Evolutionary conservation across 2,888 invertebrate species (phyloP).

Genomic region (Seladonia tumulorum): DNA sequence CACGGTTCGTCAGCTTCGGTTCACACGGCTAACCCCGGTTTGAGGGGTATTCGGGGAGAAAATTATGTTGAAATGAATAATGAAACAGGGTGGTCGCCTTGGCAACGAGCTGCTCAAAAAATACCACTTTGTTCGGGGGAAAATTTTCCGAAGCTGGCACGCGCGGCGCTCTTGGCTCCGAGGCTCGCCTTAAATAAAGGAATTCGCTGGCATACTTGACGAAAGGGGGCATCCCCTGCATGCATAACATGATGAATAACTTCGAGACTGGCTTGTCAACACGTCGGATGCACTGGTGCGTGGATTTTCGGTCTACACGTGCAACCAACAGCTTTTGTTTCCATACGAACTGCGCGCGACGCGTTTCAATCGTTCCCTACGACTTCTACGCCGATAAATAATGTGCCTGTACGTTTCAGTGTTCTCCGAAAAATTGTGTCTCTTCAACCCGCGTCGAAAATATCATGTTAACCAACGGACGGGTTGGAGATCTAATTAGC

Average conservation of each 20-base stretch:
- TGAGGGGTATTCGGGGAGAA: constrained; percentile 12
- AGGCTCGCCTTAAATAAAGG: constrained; percentile 34
- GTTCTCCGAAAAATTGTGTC: neutral
- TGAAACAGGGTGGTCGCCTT: constrained; percentile 44
- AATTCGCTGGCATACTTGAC: constrained; percentile 24
- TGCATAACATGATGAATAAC: constrained; percentile 57
- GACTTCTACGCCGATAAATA: neutral
- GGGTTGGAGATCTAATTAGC: no score
- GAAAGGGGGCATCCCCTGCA: constrained; percentile 23
- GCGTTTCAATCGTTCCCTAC: neutral
- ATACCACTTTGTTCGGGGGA: neutral
- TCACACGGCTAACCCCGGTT: constrained; percentile 36
- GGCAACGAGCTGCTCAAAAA: constrained; percentile 35
- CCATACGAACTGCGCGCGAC: neutral
- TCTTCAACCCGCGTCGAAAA: neutral
- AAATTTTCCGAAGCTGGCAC: constrained; percentile 35
- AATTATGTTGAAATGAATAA: constrained; percentile 51
- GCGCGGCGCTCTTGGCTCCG: constrained; percentile 36
- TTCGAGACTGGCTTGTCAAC: constrained; percentile 37
- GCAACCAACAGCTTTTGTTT: neutral
- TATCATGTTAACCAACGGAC: no score
- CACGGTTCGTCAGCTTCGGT: constrained; percentile 32
- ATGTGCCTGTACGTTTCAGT: neutral
- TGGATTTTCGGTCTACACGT: constrained; percentile 21
- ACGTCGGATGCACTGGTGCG: constrained; percentile 15